Percentiles rank a stretch among this genome's conserved stretches.
Conservation (phyloP, 2,797 vertebrate species). For the Helarctos malayanus region DNA sequence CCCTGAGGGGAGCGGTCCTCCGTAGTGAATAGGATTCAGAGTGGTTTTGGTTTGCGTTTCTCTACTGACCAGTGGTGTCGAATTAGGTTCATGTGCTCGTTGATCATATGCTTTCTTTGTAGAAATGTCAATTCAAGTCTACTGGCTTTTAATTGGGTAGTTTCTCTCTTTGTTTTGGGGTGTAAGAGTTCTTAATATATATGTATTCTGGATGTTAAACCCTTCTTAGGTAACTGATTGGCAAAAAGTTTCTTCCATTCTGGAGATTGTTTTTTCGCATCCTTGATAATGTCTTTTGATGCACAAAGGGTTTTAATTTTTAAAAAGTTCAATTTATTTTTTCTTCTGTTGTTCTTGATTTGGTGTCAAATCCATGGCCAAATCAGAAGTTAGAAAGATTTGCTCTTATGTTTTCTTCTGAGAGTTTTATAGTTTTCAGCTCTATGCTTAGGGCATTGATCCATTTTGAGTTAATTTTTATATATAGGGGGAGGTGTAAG, state of each 20-base stretch:
- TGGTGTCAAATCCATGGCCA: not conserved
- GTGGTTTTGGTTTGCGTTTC: not conserved
- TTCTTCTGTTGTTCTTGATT: conserved; percentile 2
- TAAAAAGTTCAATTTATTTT: not conserved
- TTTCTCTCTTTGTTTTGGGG: conserved; percentile 1
- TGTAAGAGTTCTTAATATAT: not conserved
- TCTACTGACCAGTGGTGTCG: not conserved
- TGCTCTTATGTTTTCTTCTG: not conserved
- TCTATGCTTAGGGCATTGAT: not conserved
- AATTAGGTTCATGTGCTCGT: not conserved
- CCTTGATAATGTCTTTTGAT: not conserved
- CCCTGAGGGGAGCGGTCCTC: not conserved
- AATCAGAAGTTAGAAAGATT: not conserved
- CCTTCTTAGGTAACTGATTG: not conserved
- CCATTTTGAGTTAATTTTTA: not conserved
- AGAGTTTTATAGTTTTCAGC: not conserved
- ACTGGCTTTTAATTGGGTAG: not conserved
- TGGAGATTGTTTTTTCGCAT: not conserved
- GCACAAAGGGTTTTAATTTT: conserved; percentile 1
- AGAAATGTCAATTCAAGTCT: not conserved
- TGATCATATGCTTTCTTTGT: not conserved
- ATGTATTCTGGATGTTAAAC: not conserved
- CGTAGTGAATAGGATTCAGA: not conserved
- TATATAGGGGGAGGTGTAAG: not conserved
- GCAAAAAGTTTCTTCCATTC: not conserved